Evolutionary conservation across 1,140 invertebrate genomes (phyloP).

Genomic region (Leucophenga varia): DNA sequence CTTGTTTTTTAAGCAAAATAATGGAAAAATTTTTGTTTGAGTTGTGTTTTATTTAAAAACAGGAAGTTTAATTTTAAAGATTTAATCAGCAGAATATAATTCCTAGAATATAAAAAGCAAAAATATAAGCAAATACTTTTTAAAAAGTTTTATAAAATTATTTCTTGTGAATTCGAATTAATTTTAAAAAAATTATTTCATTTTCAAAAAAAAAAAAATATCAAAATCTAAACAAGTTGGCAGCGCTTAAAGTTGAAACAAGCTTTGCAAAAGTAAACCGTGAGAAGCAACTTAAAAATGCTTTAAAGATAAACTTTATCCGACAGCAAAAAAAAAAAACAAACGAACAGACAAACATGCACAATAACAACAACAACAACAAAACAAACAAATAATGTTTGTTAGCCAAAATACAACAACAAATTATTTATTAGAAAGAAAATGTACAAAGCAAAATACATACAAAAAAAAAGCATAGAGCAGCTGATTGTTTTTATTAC

Average conservation of each 20-base stretch:
- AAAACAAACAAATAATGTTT: too few relatives aligned
- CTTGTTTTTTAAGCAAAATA: too few relatives aligned
- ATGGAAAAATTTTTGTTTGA: too few relatives aligned
- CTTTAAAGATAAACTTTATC: constrained; percentile 33
- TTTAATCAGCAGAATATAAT: neutral
- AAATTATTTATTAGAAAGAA: too few relatives aligned
- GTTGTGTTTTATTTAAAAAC: too few relatives aligned
- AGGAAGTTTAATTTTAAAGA: constrained; percentile 16
- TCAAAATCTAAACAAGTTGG: constrained; percentile 22
- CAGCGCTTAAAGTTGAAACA: constrained; percentile 23
- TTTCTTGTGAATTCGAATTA: neutral
- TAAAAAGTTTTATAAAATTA: neutral
- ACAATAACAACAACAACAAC: too few relatives aligned
- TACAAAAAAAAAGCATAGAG: constrained; percentile 20
- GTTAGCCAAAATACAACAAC: too few relatives aligned
- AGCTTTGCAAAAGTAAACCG: constrained; percentile 53
- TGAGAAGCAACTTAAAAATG: constrained; percentile 44
- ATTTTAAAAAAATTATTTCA: constrained; percentile 21
- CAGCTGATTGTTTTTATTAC: constrained; percentile 26
- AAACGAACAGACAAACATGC: too few relatives aligned
- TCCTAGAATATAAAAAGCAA: constrained; percentile 15
- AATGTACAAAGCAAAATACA: too few relatives aligned
- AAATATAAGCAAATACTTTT: neutral
- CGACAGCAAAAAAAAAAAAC: constrained; percentile 14
- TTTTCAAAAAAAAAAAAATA: too few relatives aligned